Percentiles rank a stretch among this genome's conserved stretches.
Evolutionary conservation across 64 coral and sea anemone species (phyloP).

Genomic region (Dendrophyllia cribrosa): DNA sequence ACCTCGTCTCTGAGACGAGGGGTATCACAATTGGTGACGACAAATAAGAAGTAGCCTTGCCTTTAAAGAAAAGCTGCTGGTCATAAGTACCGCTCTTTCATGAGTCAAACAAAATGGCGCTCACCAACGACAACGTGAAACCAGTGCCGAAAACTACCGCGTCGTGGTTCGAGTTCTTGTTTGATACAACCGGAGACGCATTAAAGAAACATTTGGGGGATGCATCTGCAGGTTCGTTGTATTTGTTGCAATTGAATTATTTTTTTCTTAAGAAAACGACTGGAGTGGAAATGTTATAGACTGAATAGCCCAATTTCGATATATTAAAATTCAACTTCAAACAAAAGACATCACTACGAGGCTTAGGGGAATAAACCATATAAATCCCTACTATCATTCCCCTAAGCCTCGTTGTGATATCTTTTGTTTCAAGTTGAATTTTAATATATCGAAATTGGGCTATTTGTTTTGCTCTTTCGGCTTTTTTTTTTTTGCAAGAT

Average conservation of each 20-base stretch:
- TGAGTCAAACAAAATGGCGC: conserved; percentile 11
- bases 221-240: conserved; percentile 32
- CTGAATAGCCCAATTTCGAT: too few relatives aligned
- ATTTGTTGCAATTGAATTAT: background rate
- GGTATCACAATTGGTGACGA: background rate
- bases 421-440: too few relatives aligned
- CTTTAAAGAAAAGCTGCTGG: background rate
- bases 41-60: background rate
- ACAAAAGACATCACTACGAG: too few relatives aligned
- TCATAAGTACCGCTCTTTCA: background rate
- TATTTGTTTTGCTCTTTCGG: too few relatives aligned
- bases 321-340: too few relatives aligned
- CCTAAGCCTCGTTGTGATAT: too few relatives aligned
- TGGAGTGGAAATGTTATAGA: too few relatives aligned
- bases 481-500: too few relatives aligned
- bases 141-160: background rate
- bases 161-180: conserved; percentile 74
- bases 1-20: conserved; percentile 20
- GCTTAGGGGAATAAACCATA: too few relatives aligned
- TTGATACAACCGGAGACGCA: conserved; percentile 40
- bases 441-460: too few relatives aligned
- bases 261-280: background rate
- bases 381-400: too few relatives aligned
- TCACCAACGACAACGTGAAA: background rate
- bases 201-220: conserved; percentile 52